Evolutionary conservation across 2,888 invertebrate genomes (phyloP), one percentile per base, ranked within the genome.

Genomic region (Leucophenga montana): DNA sequence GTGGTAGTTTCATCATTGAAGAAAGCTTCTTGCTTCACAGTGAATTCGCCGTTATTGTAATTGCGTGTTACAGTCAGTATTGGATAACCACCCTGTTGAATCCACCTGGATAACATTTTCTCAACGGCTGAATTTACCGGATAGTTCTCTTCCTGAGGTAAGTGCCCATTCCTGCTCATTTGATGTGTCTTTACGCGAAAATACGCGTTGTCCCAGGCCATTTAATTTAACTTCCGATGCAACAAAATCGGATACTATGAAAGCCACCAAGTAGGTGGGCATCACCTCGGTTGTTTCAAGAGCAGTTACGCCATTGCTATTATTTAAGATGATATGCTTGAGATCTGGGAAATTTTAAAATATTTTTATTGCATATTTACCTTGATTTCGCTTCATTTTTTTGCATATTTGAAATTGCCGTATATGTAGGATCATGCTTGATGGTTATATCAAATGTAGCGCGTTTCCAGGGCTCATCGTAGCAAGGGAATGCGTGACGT

Each of bases 181-280:
- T 3, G 85, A 78, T 1, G 85, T 81, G 50, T 84, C 86, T 0
- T 85, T 83, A 39, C 86, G 85, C 0, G 88, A 85, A 75, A 77
- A 88, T 2, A 88, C 84, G 20, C 87, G 78, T 67, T 89, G 88
- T 0, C 78, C 71, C 22, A 85, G 65, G 0, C 48, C 64, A 31
- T 84, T 82, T 1, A 86, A 68, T n/a, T 75, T 48, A 6, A 83
- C 84, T 4, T 78, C 77, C 1, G 84, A 75, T 14, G 57, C 77
- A 14, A 82, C 84, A 76, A 92, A 92, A 77, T 91, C 90, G 1
- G 92, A 92, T 0, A 97, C 93, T 14, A 95, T 90, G 84, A 95
- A 95, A 0, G 96, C 96, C 2, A 95, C 90, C 14, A 96, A 89
- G 82, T 97, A 97, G 0, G 94, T 90, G 6, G 95, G 93, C 95